Percentiles rank a stretch among this genome's conserved stretches.
Conservation (phyloP, 1,140 invertebrate genomes). For the Conus ventricosus region DNA sequence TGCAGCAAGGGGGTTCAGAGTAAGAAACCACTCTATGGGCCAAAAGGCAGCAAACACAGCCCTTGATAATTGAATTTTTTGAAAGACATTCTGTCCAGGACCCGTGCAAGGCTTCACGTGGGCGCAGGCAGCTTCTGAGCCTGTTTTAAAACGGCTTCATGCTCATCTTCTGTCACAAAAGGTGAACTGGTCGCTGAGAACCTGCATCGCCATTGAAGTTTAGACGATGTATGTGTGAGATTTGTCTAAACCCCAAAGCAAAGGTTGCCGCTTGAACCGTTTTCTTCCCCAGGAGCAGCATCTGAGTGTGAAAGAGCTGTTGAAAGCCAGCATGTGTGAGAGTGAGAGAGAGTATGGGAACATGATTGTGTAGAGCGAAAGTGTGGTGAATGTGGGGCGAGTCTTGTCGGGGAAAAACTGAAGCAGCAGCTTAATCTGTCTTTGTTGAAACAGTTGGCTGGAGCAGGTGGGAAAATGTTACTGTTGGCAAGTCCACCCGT, state of each 20-base stretch:
- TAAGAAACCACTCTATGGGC: neutral
- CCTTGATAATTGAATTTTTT: neutral
- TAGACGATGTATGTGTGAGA: neutral
- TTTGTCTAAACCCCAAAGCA: neutral
- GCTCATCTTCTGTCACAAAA: neutral
- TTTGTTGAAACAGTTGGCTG: neutral
- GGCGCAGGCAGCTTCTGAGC: neutral
- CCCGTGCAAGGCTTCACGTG: neutral
- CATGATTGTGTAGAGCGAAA: neutral
- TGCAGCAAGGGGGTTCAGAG: no score
- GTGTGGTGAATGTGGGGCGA: neutral
- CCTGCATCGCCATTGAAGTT: neutral
- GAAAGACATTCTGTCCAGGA: neutral
- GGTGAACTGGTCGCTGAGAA: neutral
- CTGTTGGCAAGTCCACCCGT: neutral
- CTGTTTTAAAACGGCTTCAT: neutral
- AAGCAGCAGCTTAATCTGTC: neutral
- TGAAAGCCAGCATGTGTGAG: neutral
- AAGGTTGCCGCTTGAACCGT: neutral
- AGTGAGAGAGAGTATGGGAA: neutral
- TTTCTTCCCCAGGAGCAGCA: neutral
- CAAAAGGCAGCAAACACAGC: neutral
- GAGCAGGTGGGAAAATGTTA: constrained; percentile 5
- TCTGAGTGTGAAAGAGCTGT: neutral
- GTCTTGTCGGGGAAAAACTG: neutral